Percentiles rank a stretch among this genome's conserved stretches.
These are phyloP conservation scores for Madoqua kirkii DNA, from an alignment of 2,113 vertebrate genomes.

Conservation along the genomic window DNA sequence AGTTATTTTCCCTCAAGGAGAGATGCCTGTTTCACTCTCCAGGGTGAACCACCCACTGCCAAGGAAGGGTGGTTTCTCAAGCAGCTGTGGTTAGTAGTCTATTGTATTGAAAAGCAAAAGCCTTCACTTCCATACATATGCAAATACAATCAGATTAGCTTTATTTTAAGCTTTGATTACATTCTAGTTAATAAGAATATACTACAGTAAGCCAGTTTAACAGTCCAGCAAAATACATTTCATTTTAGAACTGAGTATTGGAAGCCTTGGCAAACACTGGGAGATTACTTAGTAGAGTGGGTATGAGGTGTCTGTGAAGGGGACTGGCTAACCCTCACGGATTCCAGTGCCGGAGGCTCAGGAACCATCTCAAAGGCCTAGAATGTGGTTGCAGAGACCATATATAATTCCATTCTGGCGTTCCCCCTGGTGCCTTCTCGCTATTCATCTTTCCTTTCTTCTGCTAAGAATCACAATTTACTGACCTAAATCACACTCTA, in stretches of 20 bases:
- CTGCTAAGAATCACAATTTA: background rate
- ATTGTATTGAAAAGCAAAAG: background rate
- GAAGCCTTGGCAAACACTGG: background rate
- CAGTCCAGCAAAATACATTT: constrained; percentile 44
- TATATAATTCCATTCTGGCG: background rate
- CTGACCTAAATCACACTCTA: background rate
- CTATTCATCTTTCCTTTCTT: background rate
- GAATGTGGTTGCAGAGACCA: background rate
- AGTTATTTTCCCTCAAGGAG: background rate
- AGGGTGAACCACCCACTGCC: background rate
- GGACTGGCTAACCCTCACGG: background rate
- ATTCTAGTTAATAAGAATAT: constrained; percentile 53
- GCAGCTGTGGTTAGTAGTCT: background rate
- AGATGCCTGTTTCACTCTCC: background rate
- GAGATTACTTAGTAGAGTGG: constrained; percentile 24
- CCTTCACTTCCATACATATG: background rate
- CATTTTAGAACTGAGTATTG: constrained; percentile 33
- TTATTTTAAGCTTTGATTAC: constrained; percentile 76
- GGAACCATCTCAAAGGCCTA: background rate
- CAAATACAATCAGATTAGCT: constrained; percentile 49
- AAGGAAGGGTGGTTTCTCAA: background rate
- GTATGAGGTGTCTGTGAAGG: background rate
- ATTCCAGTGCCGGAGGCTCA: background rate
- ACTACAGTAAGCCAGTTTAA: constrained; percentile 53
- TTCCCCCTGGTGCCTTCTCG: background rate